Percentiles rank a stretch among this genome's conserved stretches.
Evolutionary conservation across 2,888 invertebrate genomes (phyloP).

Genomic region (Alsophila aescularia): DNA sequence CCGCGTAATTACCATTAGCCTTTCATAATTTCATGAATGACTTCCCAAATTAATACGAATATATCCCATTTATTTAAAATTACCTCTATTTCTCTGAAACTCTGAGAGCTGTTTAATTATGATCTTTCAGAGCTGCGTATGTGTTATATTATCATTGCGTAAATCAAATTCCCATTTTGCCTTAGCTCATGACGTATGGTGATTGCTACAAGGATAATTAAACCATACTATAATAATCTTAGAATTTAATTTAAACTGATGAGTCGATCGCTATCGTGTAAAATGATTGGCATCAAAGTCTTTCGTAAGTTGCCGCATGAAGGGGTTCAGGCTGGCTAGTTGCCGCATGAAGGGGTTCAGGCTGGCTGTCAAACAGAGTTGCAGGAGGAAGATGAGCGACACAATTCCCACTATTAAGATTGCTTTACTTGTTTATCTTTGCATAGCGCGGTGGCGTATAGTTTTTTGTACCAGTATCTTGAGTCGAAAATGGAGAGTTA

Average conservation of each 20-base stretch:
- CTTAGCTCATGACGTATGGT: neutral
- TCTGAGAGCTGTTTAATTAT: neutral
- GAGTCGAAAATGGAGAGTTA: no score
- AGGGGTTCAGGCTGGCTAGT: no score
- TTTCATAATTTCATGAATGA: slow-evolving; percentile 11
- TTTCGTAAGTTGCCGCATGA: neutral
- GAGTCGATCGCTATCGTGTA: neutral
- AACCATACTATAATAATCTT: neutral
- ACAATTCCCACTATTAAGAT: no score
- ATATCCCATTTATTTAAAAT: slow-evolving; percentile 9
- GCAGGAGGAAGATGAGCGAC: neutral
- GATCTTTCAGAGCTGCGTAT: slow-evolving; percentile 12
- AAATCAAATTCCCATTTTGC: slow-evolving; percentile 8
- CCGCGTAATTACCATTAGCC: slow-evolving; percentile 12
- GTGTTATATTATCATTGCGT: slow-evolving; percentile 2
- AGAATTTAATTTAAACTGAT: neutral
- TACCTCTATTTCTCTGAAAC: neutral
- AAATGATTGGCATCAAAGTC: slow-evolving; percentile 1
- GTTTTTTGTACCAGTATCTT: no score
- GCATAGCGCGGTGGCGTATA: no score
- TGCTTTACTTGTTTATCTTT: no score
- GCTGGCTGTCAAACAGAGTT: no score
- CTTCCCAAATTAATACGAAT: slow-evolving; percentile 11
- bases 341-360: neutral
- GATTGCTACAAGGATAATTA: neutral